Conservation (phyloP, 2,113 vertebrate genomes). For the Prochilodus magdalenae region DNA sequence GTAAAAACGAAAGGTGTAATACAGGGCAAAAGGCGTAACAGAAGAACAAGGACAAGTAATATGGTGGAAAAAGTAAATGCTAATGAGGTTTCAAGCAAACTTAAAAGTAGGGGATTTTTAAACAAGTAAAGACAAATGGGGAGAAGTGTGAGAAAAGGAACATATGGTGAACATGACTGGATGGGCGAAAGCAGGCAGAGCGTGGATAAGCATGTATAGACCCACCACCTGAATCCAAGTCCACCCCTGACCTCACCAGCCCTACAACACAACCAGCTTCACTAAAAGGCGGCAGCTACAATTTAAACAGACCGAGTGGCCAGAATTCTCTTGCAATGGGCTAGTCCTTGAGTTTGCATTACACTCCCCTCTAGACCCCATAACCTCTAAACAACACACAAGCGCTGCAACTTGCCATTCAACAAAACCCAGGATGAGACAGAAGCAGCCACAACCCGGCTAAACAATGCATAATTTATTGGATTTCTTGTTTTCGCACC, state of each 20-base stretch:
- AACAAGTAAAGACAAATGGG: background rate
- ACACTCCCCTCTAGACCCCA: no score
- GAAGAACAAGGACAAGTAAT: background rate
- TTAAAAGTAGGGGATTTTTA: background rate
- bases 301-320: background rate
- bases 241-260: constrained; percentile 45
- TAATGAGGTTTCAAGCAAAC: background rate
- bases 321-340: background rate
- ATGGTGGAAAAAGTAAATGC: background rate
- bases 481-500: background rate
- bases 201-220: constrained; percentile 49
- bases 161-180: constrained; percentile 51
- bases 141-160: constrained; percentile 11
- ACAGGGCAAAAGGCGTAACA: constrained; percentile 4
- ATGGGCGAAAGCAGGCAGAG: constrained; percentile 65
- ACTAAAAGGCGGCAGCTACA: background rate
- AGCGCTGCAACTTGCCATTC: background rate
- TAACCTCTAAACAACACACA: no score
- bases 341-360: no score
- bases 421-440: background rate
- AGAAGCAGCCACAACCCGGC: background rate
- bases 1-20: background rate
- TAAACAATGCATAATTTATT: background rate
- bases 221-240: constrained; percentile 50
- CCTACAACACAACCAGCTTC: constrained; percentile 32